Conservation (phyloP, 2,888 invertebrate species). For the Drosophila suboccidentalis region DNA sequence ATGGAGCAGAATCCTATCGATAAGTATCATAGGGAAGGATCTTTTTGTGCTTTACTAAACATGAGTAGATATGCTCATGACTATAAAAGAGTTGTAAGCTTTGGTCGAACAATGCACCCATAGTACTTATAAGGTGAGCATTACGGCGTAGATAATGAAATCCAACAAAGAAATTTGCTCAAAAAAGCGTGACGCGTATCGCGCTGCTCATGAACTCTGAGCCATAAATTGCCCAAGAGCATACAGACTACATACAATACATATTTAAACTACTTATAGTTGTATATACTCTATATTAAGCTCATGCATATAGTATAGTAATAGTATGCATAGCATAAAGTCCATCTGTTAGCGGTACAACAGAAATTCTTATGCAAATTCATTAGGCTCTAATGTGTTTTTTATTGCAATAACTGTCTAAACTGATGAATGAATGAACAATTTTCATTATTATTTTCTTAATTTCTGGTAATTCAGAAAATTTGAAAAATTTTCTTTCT, state of each 20-base stretch:
- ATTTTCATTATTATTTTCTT: conserved; percentile 16
- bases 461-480: conserved; percentile 31
- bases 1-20: background rate
- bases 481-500: conserved; percentile 28
- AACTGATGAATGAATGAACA: conserved; percentile 30
- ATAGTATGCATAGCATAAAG: conserved; percentile 21
- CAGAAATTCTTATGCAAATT: conserved; percentile 65
- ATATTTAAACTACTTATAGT: conserved; percentile 36
- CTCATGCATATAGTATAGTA: background rate
- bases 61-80: background rate
- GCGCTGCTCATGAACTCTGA: conserved; percentile 74
- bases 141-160: conserved; percentile 74
- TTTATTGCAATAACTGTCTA: conserved; percentile 61
- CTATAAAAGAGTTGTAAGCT: conserved; percentile 46
- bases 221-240: conserved; percentile 71
- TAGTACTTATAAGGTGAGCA: conserved; percentile 51
- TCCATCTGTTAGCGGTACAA: conserved; percentile 36
- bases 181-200: conserved; percentile 75
- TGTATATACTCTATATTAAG: too few relatives aligned
- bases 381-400: conserved; percentile 39
- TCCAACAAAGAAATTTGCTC: conserved; percentile 75
- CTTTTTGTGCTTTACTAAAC: background rate
- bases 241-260: background rate
- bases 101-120: conserved; percentile 70
- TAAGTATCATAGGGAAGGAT: background rate